Evolutionary conservation across 2,888 invertebrate species (phyloP).

Genomic region (Nymphalis c-album): DNA sequence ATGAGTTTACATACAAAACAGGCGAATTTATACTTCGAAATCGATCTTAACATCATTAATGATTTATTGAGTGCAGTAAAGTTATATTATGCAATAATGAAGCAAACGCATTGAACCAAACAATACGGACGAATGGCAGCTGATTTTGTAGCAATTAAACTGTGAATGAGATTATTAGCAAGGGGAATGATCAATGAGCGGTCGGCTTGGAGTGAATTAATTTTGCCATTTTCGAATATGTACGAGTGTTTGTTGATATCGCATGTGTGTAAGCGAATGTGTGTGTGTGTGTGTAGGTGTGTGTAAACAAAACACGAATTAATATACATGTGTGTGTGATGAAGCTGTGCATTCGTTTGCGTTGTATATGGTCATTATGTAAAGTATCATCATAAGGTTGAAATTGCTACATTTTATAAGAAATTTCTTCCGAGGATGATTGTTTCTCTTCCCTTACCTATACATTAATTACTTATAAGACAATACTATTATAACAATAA

Average conservation of each 20-base stretch:
- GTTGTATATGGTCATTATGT: background rate
- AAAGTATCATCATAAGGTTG: no score
- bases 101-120: slow-evolving; percentile 28
- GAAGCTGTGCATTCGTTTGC: slow-evolving; percentile 3
- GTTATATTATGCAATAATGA: slow-evolving; percentile 28
- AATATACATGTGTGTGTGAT: background rate
- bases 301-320: background rate
- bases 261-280: slow-evolving; percentile 3
- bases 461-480: no score
- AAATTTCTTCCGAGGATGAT: no score
- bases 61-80: slow-evolving; percentile 23
- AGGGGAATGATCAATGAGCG: slow-evolving; percentile 46
- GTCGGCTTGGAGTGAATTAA: slow-evolving; percentile 43
- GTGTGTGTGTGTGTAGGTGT: background rate
- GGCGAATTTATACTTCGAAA: background rate
- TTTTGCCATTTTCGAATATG: slow-evolving; percentile 35
- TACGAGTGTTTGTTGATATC: background rate
- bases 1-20: background rate
- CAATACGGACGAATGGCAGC: slow-evolving; percentile 49
- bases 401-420: no score
- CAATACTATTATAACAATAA: no score
- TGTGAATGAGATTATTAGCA: slow-evolving; percentile 45
- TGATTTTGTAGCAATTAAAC: slow-evolving; percentile 60
- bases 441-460: no score
- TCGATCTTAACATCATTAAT: slow-evolving; percentile 8